Evolutionary conservation across 1,140 invertebrate genomes (phyloP), one percentile per base, ranked within the genome.

Genomic region (Metaphire vulgaris): DNA sequence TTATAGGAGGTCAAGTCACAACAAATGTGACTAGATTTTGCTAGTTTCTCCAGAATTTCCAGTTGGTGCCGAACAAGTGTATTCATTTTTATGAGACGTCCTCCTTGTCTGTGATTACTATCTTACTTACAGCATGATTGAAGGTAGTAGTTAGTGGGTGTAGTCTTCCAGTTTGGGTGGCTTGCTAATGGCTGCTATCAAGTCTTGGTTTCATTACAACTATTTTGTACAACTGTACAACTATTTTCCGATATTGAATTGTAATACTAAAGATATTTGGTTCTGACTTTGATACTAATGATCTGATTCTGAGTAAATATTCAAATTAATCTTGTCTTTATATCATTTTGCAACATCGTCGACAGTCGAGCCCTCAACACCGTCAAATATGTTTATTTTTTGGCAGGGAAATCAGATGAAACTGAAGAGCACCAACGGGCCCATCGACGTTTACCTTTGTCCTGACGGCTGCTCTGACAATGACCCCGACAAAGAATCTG

Each of bases 361-460:
- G 41, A 26, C 21, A 70, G 66, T 72, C 56, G 31, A 15, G 12
- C n/a, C n/a, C n/a, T n/a, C n/a, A n/a, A n/a, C n/a, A n/a, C n/a
- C n/a, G n/a, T n/a, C n/a, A n/a, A n/a, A 16, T 75, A 16, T 64
- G 56, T 69, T 68, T 64, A n/a, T 33, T 78, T 31, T 74, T 21
- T 69, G 77, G 12, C 80, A 85, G 79, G 83, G 79, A 69, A 86
- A 87, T 87, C 89, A 92, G 87, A 96, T 98, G 83, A 92, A 94
- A 84, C 90, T 98, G 85, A 94, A 94, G 86, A 93, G 92, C 79
- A 89, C 91, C 78, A 90, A 90, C 70, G 94, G 92, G 33, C 93
- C 96, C 84, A 97, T 98, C 78, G 95, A 97, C 87, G 93, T 96
- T 33, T 95, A 92, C 87, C 88, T 96, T 69, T 96, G 93, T 89